A percentile compares a stretch with the other conserved stretches of the same genome.
Conservation (phyloP, 1,140 invertebrate species). For the Bursaphelenchus mucronatus region DNA sequence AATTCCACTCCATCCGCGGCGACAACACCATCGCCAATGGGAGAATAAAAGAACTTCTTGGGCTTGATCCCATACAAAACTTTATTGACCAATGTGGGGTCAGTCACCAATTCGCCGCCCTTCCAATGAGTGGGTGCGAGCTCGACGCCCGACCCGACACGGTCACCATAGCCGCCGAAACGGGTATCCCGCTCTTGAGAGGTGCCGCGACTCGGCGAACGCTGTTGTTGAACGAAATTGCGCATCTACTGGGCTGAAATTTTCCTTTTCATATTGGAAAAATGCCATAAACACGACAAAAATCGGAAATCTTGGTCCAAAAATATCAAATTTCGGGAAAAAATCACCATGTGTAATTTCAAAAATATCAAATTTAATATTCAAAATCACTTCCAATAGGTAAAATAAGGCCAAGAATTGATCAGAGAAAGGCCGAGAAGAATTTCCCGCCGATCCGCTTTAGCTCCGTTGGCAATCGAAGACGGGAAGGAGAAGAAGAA, state of each 20-base stretch:
- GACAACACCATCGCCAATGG: constrained; percentile 59
- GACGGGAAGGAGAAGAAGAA: neutral
- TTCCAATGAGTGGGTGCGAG: constrained; percentile 45
- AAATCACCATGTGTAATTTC: neutral
- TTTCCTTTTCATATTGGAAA: neutral
- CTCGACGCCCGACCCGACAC: constrained; percentile 57
- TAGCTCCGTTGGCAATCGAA: constrained; percentile 5
- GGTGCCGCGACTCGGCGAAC: constrained; percentile 17
- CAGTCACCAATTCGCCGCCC: constrained; percentile 52
- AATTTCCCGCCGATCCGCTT: constrained; percentile 4
- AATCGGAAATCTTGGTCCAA: neutral
- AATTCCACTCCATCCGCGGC: constrained; percentile 58
- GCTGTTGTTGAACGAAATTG: constrained; percentile 29
- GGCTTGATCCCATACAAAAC: constrained; percentile 47
- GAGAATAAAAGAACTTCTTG: constrained; percentile 47
- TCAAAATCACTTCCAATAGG: neutral
- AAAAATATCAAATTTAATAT: neutral
- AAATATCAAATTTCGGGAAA: neutral
- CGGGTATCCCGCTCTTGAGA: constrained; percentile 41
- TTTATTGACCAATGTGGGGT: neutral
- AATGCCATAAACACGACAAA: neutral
- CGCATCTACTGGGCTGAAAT: neutral
- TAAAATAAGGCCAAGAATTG: neutral
- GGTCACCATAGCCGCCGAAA: constrained; percentile 57
- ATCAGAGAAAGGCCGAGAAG: neutral